Evolutionary conservation across 2,113 vertebrate species (phyloP), one percentile per base, ranked within the genome.

Genomic region (Artemisiospiza belli): DNA sequence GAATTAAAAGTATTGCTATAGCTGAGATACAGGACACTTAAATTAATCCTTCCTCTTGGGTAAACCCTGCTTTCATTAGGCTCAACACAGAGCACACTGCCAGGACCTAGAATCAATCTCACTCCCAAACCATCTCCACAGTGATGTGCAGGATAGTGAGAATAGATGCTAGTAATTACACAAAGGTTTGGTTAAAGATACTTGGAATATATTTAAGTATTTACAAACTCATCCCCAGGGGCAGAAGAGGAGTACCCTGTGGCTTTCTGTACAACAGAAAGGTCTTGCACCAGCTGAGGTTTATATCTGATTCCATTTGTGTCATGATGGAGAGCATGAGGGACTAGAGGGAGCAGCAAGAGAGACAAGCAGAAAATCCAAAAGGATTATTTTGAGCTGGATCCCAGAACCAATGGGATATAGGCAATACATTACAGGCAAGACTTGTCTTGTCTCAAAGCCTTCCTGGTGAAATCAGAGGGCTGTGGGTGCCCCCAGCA

Each of bases 1-100:
- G 69, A 68, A 92, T 96, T 95, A n/a, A 69, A 95, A 87, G 35
- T 75, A 89, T 69, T 92, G 62, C 84, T 69, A 5, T 46, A 95
- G 75, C 83, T 87, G 86, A 91, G 73, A 81, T 63, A 72, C 30
- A 72, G 55, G 28, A 78, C 59, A 54, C 35, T 95, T 79, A 89
- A 86, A 80, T 83, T 64, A 92, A 96, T 95, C 63, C 79, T 61
- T 85, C 8, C 47, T 83, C 57, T 77, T 72, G 86, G 55, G 93
- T 82, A 96, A 95, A 58, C 17, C 11, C 22, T 85, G 58, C 52
- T 94, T 94, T 96, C 68, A 51, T 91, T 68, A 90, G 37, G 61
- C 87, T 82, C 44, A 78, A 54, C 47, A 83, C 64, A 92, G 72
- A 90, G 25, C 35, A 33, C 35, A 3, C 21, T 89, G 47, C 66